These are phyloP conservation scores for Mormyrops boulengeri DNA, from an alignment of 2,797 vertebrate species.

Conservation along the genomic window DNA sequence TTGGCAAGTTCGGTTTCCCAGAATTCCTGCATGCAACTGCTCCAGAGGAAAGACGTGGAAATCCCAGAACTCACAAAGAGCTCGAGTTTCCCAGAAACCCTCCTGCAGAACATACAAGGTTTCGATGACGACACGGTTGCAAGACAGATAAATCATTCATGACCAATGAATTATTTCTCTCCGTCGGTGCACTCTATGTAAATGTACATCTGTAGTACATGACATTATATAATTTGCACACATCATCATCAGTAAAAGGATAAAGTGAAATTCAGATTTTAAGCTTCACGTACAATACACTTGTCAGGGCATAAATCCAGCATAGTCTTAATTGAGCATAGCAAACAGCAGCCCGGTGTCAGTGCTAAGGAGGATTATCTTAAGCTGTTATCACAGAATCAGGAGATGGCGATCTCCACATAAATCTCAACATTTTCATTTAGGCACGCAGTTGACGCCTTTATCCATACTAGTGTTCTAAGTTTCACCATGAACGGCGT, in stretches of 20 bases:
- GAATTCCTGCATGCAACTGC: background rate
- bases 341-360: background rate
- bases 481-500: background rate
- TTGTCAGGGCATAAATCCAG: background rate
- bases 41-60: slow-evolving; percentile 10
- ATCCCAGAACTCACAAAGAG: slow-evolving; percentile 16
- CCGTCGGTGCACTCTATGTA: background rate
- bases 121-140: background rate
- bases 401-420: background rate
- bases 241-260: background rate
- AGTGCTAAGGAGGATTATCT: background rate
- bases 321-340: background rate
- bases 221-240: background rate
- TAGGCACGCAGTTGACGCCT: background rate
- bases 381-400: background rate
- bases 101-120: background rate
- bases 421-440: background rate
- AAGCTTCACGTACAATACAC: background rate
- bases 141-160: background rate
- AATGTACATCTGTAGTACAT: background rate
- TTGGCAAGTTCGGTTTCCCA: background rate
- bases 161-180: background rate
- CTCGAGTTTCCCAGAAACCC: slow-evolving; percentile 25
- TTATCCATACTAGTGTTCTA: background rate
- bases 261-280: background rate